Base-by-base conservation (phyloP, 2,888 invertebrate species). In the Acholoe squamosa region DNA sequence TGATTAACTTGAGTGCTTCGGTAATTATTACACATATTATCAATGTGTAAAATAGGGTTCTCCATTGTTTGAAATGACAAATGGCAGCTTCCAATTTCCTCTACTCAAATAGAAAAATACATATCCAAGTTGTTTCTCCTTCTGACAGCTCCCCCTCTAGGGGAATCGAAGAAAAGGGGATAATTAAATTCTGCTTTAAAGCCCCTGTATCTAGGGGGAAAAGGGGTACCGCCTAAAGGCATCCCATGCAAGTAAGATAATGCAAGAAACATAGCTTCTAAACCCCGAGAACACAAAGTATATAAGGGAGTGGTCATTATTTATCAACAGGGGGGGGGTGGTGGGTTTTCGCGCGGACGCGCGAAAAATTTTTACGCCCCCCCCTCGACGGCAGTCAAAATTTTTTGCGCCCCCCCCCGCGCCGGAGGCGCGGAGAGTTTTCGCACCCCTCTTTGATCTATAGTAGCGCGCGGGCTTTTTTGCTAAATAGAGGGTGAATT, bases 1-100 rank as follows among this genome's bases (percentile, higher is more conserved):
- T 80, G 80, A 80, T 80, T 80, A 43, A 80, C 80, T 33, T 80
- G 80, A 80, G 80, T 80, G 80, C 80, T 80, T 16, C 80, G 80
- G 80, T 80, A 80, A 80, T 80, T 80, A 80, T 80, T 43, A 80
- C 80, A 80, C 80, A 80, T 80, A 80, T 80, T 80, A 80, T 80
- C 80, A 80, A 43, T 43, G 80, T 71, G 80, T 10, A 19, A 43
- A 43, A 43, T 43, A 10, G 12, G 80, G 80, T 16, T 14, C 34
- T 16, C 80, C 80, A 80, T 34, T 43, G 34, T 80, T 43, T 33
- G n/a, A 80, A 43, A 34, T 80, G 80, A 80, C 80, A 80, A 80
- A 80, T 80, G 80, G 80, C 31, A 80, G 34, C 80, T 80, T 80
- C 34, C 80, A 80, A 80, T 80, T 80, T 80, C 80, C 80, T 19